These are phyloP conservation scores for Chaunax sp. DNA, from an alignment of 2,797 vertebrate species.

Conservation along the genomic window DNA sequence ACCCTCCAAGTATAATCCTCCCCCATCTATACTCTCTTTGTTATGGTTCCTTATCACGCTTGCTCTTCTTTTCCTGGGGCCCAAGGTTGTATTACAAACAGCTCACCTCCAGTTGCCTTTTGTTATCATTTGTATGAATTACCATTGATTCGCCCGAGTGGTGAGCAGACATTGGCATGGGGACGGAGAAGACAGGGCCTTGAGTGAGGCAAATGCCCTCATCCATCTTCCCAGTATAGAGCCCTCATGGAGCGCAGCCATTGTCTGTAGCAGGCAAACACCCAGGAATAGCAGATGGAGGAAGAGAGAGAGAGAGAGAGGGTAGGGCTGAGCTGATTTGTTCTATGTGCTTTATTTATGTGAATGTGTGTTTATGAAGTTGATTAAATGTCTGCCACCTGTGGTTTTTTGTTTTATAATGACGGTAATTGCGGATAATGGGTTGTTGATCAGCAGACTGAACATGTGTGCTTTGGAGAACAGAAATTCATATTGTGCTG, in stretches of 20 bases:
- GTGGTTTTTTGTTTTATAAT: constrained; percentile 50
- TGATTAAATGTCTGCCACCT: constrained; percentile 70
- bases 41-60: constrained; percentile 21
- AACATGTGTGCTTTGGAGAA: constrained; percentile 29
- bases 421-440: constrained; percentile 62
- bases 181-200: constrained; percentile 68
- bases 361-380: constrained; percentile 62
- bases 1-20: constrained; percentile 1
- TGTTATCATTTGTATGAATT: constrained; percentile 79
- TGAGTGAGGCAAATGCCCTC: constrained; percentile 78
- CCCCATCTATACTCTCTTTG: neutral
- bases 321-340: constrained; percentile 38
- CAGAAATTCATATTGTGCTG: neutral
- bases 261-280: constrained; percentile 71
- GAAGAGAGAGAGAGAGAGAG: constrained; percentile 16
- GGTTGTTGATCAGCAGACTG: constrained; percentile 47
- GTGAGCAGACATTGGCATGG: constrained; percentile 67
- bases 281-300: constrained; percentile 78
- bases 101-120: constrained; percentile 59
- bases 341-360: constrained; percentile 60
- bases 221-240: constrained; percentile 80
- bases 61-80: constrained; percentile 23
- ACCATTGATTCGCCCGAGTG: constrained; percentile 62
- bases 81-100: constrained; percentile 19
- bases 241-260: constrained; percentile 67